Conservation (phyloP, 2,888 invertebrate species). For the Patella caerulea region DNA sequence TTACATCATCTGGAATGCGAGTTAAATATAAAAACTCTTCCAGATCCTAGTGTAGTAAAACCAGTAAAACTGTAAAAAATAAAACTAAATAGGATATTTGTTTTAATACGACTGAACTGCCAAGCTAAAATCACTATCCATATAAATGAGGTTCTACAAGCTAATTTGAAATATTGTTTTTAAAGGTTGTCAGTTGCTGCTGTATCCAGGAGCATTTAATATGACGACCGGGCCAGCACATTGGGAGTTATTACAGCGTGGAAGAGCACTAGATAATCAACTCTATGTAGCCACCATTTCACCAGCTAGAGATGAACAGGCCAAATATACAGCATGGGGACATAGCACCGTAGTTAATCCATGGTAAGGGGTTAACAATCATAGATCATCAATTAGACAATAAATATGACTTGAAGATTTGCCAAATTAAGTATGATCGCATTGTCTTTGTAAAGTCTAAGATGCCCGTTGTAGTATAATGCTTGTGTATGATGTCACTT, state of each 20-base stretch:
- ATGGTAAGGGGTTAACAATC: constrained; percentile 72
- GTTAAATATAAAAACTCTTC: too few species aligned
- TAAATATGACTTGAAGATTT: too few species aligned
- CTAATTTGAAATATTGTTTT: neutral
- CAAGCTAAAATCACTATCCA: neutral
- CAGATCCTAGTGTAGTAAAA: too few species aligned
- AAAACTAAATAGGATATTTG: too few species aligned
- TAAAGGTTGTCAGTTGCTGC: constrained; percentile 84
- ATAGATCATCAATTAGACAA: too few species aligned
- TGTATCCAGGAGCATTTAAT: constrained; percentile 96
- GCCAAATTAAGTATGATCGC: too few species aligned
- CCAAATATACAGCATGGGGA: constrained; percentile 89
- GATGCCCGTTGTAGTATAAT: too few species aligned
- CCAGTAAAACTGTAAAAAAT: too few species aligned
- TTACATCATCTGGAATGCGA: too few species aligned
- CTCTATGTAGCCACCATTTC: constrained; percentile 87
- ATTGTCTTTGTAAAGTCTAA: too few species aligned
- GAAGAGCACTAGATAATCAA: constrained; percentile 90
- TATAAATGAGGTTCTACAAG: neutral
- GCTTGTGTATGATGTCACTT: too few species aligned
- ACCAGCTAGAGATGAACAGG: constrained; percentile 82
- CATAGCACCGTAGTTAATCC: constrained; percentile 88
- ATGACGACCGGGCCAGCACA: constrained; percentile 95
- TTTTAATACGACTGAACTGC: too few species aligned
- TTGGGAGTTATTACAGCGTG: constrained; percentile 88